These are phyloP conservation scores for Conomelus anceps DNA, from an alignment of 2,888 invertebrate genomes.

Conservation along the genomic window DNA sequence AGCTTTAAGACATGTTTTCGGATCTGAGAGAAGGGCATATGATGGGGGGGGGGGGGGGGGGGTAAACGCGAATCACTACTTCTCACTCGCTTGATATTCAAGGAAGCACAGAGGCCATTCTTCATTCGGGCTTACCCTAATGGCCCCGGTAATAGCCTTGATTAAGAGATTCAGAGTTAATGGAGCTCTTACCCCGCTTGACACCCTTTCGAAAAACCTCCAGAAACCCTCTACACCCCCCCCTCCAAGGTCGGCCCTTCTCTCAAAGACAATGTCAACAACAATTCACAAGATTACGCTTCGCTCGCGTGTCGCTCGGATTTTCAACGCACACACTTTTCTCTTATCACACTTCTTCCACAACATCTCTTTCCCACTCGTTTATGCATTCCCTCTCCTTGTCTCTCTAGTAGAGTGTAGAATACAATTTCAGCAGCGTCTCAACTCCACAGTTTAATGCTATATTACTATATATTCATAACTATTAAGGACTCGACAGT, in stretches of 20 bases:
- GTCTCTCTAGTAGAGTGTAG: not conserved
- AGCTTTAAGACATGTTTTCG: not conserved
- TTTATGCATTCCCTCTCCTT: not conserved
- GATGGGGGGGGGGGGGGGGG: not conserved
- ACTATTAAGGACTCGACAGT: too few species aligned
- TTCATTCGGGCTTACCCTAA: slow-evolving; percentile 2
- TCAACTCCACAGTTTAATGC: too few species aligned
- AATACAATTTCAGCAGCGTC: too few species aligned
- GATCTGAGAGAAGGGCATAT: not conserved
- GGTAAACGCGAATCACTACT: not conserved
- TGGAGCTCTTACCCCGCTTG: not conserved
- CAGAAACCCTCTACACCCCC: not conserved
- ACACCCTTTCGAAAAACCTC: not conserved
- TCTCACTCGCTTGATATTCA: slow-evolving; percentile 3
- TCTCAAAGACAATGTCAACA: slow-evolving; percentile 4
- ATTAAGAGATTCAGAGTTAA: slow-evolving; percentile 13
- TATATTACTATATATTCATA: too few species aligned
- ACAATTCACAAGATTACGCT: slow-evolving; percentile 9
- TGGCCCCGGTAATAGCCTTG: slow-evolving; percentile 7
- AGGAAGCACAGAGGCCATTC: not conserved
- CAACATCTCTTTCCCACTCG: not conserved
- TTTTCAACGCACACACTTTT: not conserved
- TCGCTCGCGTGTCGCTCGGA: not conserved
- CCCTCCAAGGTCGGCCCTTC: too few species aligned
- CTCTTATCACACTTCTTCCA: not conserved